Percentiles rank a stretch among this genome's conserved stretches.
phyloP scores from a whole-genome alignment of 1,140 invertebrate species.

The Acromyrmex charruanus region DNA sequence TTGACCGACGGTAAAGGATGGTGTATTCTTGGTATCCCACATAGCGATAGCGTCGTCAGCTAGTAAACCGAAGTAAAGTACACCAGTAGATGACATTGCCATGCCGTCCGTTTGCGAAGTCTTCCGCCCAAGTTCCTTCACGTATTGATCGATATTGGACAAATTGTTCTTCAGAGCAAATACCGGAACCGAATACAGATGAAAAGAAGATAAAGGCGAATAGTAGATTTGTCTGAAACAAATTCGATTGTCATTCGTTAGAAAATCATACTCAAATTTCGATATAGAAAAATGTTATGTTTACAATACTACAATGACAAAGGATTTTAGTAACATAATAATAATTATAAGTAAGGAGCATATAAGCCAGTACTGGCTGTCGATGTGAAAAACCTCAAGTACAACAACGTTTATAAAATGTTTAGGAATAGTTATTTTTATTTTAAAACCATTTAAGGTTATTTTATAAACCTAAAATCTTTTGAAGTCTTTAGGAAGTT shows the following conservation, averaged over 20 bases:
- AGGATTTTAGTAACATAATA: not conserved
- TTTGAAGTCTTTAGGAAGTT: too few species aligned
- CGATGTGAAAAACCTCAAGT: too few species aligned
- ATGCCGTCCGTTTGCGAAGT: conserved; percentile 90
- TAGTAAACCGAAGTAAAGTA: conserved; percentile 90
- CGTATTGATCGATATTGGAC: conserved; percentile 81
- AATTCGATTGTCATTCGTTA: not conserved
- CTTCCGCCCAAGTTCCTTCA: conserved; percentile 88
- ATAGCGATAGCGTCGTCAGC: conserved; percentile 89
- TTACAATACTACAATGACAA: not conserved
- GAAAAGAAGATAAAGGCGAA: conserved; percentile 88
- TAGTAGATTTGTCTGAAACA: conserved; percentile 88
- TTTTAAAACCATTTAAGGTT: too few species aligned
- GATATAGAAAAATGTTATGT: not conserved
- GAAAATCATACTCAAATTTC: not conserved
- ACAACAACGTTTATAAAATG: too few species aligned
- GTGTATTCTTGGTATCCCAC: conserved; percentile 88
- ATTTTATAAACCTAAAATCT: too few species aligned
- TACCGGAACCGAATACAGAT: conserved; percentile 88
- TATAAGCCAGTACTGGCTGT: too few species aligned
- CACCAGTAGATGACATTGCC: conserved; percentile 89
- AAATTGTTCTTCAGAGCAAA: conserved; percentile 86
- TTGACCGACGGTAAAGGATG: conserved; percentile 84
- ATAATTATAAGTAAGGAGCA: too few species aligned
- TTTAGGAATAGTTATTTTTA: too few species aligned